Evolutionary conservation across 64 coral and sea anemone species (phyloP).

Genomic region (Porites australiensis): DNA sequence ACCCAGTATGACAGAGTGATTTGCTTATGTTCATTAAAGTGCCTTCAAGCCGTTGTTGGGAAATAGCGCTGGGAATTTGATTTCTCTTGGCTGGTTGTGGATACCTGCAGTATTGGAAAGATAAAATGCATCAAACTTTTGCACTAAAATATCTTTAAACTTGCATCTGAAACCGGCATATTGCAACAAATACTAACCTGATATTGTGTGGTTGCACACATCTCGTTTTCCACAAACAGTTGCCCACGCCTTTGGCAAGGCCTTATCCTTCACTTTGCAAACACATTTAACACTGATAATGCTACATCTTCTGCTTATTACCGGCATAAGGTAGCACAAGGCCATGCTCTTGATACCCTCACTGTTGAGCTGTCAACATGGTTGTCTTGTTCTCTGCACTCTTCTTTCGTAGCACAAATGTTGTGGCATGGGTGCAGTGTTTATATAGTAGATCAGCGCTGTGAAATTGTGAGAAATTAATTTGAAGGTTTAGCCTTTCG

Average conservation of each 20-base stretch:
- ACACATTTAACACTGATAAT: conserved; percentile 12
- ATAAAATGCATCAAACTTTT: background rate
- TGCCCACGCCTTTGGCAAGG: background rate
- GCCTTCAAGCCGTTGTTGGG: background rate
- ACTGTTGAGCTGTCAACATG: conserved; percentile 11
- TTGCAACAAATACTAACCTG: background rate
- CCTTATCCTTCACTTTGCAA: background rate
- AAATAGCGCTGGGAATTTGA: background rate
- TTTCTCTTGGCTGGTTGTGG: background rate
- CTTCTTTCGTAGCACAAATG: background rate
- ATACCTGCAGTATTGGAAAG: background rate
- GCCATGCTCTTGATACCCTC: background rate
- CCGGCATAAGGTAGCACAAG: conserved; percentile 3
- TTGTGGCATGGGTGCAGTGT: too few species aligned
- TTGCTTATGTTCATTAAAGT: background rate
- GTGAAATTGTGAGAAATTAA: too few species aligned
- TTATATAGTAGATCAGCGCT: too few species aligned
- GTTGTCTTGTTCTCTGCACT: background rate
- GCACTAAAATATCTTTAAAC: background rate
- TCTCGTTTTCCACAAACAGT: background rate
- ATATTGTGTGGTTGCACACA: conserved; percentile 15
- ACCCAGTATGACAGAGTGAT: conserved; percentile 32
- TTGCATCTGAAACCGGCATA: too few species aligned
- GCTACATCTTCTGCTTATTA: conserved; percentile 9
- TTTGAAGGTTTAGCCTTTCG: too few species aligned